Evolutionary conservation across 2,113 vertebrate species (phyloP).

Genomic region (Puffinus mauretanicus): DNA sequence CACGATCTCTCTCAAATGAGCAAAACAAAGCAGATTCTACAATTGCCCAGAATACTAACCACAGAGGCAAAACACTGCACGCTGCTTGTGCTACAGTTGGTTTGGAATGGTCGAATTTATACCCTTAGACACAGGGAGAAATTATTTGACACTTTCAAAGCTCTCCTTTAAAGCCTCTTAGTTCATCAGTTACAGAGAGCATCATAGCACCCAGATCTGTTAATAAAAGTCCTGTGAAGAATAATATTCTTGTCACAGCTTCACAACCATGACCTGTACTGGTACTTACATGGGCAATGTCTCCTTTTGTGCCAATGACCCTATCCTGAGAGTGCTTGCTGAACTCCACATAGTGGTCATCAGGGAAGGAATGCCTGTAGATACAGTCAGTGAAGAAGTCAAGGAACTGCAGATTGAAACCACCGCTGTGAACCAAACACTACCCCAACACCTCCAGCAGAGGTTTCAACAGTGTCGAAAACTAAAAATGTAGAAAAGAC

Average conservation of each 20-base stretch:
- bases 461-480: neutral
- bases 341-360: slow-evolving; percentile 99
- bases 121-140: neutral
- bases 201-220: neutral
- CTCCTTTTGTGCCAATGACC: slow-evolving; percentile 97
- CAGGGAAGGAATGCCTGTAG: slow-evolving; percentile 93
- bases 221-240: neutral
- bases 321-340: slow-evolving; percentile 98
- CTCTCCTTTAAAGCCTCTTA: neutral
- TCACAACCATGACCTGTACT: neutral
- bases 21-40: neutral
- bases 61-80: neutral
- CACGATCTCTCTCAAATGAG: neutral
- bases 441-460: neutral
- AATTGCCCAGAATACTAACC: neutral
- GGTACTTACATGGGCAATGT: slow-evolving; percentile 89
- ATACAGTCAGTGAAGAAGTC: slow-evolving; percentile 10
- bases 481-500: neutral
- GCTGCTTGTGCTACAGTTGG: neutral
- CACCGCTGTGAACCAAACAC: neutral
- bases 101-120: neutral
- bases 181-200: neutral
- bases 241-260: neutral
- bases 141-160: neutral
- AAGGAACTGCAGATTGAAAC: neutral